phyloP scores from a whole-genome alignment of 2,113 vertebrate species.

The Myodes glareolus region DNA sequence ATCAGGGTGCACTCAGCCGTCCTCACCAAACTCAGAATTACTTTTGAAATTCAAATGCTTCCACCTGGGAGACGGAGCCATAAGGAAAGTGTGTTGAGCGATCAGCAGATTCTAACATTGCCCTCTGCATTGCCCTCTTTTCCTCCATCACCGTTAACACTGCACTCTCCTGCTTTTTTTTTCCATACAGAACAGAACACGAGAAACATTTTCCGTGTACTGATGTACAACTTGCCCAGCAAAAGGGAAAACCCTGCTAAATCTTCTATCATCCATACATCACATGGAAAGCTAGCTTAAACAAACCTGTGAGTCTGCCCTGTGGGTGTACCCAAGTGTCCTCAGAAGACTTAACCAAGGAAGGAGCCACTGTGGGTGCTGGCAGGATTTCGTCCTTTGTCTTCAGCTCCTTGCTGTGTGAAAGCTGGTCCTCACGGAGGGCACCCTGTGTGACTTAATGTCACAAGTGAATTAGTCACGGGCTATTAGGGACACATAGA shows the following conservation, averaged over 20 bases:
- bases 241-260: background rate
- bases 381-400: background rate
- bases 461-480: background rate
- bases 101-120: background rate
- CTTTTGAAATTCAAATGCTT: background rate
- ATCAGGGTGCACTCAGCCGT: background rate
- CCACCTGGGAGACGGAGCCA: background rate
- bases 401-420: background rate
- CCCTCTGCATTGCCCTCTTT: background rate
- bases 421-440: background rate
- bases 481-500: background rate
- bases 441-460: accelerated
- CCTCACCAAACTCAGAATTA: background rate
- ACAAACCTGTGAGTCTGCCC: background rate
- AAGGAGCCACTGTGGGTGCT: background rate
- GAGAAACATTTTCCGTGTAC: background rate
- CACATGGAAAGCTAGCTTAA: background rate
- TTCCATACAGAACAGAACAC: background rate
- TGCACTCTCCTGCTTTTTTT: background rate
- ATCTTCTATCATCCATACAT: background rate
- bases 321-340: background rate
- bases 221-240: background rate
- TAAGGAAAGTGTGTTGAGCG: background rate
- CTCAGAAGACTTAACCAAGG: background rate
- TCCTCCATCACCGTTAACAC: background rate